These are phyloP conservation scores for Apus apus DNA, from an alignment of 2,113 vertebrate genomes.

Conservation along the genomic window DNA sequence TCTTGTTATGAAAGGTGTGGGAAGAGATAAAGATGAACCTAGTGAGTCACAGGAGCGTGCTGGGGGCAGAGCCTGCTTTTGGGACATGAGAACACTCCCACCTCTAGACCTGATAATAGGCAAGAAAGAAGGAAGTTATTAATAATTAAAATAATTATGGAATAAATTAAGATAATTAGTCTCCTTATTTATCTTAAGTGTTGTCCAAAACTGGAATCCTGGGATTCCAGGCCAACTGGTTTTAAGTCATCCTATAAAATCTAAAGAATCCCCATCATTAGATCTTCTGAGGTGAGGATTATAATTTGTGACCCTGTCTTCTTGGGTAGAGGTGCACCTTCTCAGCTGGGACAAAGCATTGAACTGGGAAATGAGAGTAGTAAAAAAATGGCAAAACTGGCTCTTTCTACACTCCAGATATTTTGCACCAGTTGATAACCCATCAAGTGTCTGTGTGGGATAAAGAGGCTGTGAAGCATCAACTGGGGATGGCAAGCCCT, in stretches of 20 bases:
- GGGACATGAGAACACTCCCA: neutral
- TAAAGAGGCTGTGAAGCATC: accelerated
- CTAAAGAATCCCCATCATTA: neutral
- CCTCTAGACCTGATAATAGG: neutral
- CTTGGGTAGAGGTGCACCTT: neutral
- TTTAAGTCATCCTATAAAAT: neutral
- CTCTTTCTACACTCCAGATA: neutral
- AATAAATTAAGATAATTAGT: constrained; percentile 51
- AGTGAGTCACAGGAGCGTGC: neutral
- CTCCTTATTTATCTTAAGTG: neutral
- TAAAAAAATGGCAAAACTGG: neutral
- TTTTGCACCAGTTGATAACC: neutral
- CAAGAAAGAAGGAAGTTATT: constrained; percentile 36
- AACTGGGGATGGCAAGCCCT: accelerated
- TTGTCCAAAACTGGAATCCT: constrained; percentile 21
- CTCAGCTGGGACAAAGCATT: neutral
- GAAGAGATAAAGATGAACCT: constrained; percentile 10
- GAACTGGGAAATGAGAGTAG: neutral
- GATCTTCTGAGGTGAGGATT: neutral
- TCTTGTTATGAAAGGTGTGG: constrained; percentile 3
- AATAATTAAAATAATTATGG: constrained; percentile 46
- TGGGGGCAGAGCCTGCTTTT: neutral
- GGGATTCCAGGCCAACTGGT: neutral
- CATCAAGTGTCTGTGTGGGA: accelerated
- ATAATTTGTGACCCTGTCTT: neutral